Percentiles rank a stretch among this genome's conserved stretches.
phyloP scores from a whole-genome alignment of 2,888 invertebrate species.

The Pheosia gnoma region DNA sequence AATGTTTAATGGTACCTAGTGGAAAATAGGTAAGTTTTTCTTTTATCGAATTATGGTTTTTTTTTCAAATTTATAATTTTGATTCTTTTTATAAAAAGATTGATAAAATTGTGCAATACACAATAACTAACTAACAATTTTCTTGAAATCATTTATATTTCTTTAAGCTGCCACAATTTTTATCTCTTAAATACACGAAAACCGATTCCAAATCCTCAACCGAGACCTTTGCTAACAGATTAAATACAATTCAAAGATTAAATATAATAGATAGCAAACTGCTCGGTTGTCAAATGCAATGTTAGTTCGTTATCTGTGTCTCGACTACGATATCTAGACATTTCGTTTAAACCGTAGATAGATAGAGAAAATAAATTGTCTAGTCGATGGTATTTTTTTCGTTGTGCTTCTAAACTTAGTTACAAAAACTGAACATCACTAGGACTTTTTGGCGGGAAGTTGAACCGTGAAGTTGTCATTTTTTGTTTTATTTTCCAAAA shows the following conservation, averaged over 20 bases:
- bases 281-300: neutral
- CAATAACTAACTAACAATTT: too few species aligned
- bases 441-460: too few species aligned
- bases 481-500: too few species aligned
- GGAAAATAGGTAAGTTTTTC: too few species aligned
- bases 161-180: too few species aligned
- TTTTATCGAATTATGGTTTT: too few species aligned
- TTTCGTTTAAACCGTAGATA: neutral
- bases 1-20: neutral
- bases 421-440: too few species aligned
- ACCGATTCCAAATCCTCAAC: neutral
- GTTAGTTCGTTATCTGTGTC: slow-evolving; percentile 3
- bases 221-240: neutral
- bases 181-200: neutral
- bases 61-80: too few species aligned
- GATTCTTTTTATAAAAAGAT: too few species aligned
- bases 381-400: neutral
- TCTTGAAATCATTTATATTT: too few species aligned
- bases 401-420: neutral
- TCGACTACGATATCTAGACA: slow-evolving; percentile 3
- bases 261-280: slow-evolving; percentile 1
- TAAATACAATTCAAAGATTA: neutral
- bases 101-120: too few species aligned
- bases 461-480: too few species aligned
- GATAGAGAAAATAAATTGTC: neutral